These are phyloP conservation scores for Hecatera dysodea DNA, from an alignment of 2,888 invertebrate species.

Conservation along the genomic window DNA sequence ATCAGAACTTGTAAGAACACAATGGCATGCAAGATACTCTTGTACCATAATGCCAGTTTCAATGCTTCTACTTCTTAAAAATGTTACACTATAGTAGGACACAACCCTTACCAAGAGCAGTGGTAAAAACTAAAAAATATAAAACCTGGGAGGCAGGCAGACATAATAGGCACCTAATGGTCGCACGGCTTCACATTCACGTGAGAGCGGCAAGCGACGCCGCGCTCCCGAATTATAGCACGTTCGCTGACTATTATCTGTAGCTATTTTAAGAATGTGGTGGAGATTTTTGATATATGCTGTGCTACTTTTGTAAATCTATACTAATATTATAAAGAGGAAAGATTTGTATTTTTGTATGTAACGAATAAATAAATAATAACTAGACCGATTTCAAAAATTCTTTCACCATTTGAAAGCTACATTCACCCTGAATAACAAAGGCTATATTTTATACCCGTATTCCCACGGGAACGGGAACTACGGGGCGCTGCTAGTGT, in stretches of 20 bases:
- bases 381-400: too few relatives aligned
- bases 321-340: too few relatives aligned
- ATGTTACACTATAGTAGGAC: slow-evolving; percentile 27
- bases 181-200: slow-evolving; percentile 82
- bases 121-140: slow-evolving; percentile 62
- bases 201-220: slow-evolving; percentile 71
- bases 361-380: too few relatives aligned
- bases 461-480: too few relatives aligned
- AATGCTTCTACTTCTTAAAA: not conserved
- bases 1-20: too few relatives aligned
- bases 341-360: too few relatives aligned
- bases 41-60: too few relatives aligned
- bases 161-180: slow-evolving; percentile 88
- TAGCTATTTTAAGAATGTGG: slow-evolving; percentile 10
- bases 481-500: too few relatives aligned
- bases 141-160: slow-evolving; percentile 68
- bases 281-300: not conserved
- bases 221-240: slow-evolving; percentile 48
- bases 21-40: too few relatives aligned
- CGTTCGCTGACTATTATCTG: slow-evolving; percentile 31
- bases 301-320: not conserved
- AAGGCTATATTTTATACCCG: too few relatives aligned
- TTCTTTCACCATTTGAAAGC: too few relatives aligned
- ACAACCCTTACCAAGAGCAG: slow-evolving; percentile 45
- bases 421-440: too few relatives aligned